phyloP scores from a whole-genome alignment of 1,140 invertebrate genomes.

The Drosophila equinoxialis region DNA sequence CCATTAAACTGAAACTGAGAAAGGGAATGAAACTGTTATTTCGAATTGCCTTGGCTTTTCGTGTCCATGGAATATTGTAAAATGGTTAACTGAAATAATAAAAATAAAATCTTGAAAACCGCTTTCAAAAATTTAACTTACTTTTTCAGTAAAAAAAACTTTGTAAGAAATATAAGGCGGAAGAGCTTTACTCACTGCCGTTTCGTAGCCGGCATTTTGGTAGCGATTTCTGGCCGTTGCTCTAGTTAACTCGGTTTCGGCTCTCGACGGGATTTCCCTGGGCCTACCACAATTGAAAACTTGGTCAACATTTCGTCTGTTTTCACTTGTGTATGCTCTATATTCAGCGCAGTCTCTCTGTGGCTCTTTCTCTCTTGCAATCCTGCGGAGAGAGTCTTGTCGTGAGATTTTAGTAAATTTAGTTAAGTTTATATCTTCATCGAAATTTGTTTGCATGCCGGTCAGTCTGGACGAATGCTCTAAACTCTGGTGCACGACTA shows the following conservation, averaged over 20 bases:
- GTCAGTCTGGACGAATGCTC: conserved; percentile 69
- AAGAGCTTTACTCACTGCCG: not conserved
- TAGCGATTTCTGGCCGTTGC: conserved; percentile 47
- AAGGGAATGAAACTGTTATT: conserved; percentile 6
- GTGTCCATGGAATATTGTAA: not conserved
- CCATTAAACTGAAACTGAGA: conserved; percentile 1
- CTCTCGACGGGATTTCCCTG: conserved; percentile 15
- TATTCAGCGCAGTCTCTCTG: conserved; percentile 50
- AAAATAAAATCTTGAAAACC: not conserved
- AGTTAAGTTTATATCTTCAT: conserved; percentile 73
- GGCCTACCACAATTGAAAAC: conserved; percentile 70
- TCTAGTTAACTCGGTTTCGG: conserved; percentile 48
- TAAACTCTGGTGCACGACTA: too few relatives aligned
- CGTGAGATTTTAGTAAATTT: conserved; percentile 43
- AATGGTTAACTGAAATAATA: not conserved
- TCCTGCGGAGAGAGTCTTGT: conserved; percentile 18
- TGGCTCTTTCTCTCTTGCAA: conserved; percentile 4
- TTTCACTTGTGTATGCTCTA: conserved; percentile 3
- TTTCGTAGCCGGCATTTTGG: conserved; percentile 39
- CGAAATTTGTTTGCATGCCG: conserved; percentile 78
- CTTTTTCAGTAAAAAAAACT: too few relatives aligned
- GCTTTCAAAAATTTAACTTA: not conserved
- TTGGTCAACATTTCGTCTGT: conserved; percentile 47
- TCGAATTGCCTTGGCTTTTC: not conserved
- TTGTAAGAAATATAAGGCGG: too few relatives aligned